Conservation (phyloP, 2,797 vertebrate genomes). For the Takifugu rubripes region DNA sequence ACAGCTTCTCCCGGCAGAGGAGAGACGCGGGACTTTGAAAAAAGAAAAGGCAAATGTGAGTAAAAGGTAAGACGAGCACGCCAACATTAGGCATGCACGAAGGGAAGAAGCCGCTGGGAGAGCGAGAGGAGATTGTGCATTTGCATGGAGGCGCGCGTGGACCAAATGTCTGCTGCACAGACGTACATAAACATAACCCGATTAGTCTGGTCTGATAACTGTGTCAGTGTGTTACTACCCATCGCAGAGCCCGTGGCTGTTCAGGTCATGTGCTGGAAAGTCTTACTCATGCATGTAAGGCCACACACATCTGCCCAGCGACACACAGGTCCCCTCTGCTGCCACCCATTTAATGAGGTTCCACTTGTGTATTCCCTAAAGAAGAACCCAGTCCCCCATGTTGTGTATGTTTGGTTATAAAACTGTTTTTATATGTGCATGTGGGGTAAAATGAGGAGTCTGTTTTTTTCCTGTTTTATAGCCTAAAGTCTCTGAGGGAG, state of each 20-base stretch:
- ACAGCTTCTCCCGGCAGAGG: slow-evolving; percentile 17
- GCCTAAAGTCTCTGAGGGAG: slow-evolving; percentile 8
- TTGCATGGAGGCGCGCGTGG: background rate
- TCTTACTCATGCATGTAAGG: slow-evolving; percentile 71
- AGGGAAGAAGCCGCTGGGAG: background rate
- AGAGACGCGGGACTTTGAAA: slow-evolving; percentile 12
- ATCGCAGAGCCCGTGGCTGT: slow-evolving; percentile 52
- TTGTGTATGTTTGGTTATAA: no score
- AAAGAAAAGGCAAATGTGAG: background rate
- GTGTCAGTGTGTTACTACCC: slow-evolving; percentile 69
- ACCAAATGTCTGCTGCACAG: background rate
- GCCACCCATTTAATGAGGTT: background rate
- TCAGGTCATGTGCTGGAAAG: slow-evolving; percentile 47
- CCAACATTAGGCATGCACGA: slow-evolving; percentile 5
- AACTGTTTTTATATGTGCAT: background rate
- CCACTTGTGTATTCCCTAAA: no score
- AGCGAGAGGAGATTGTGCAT: background rate
- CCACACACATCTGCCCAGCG: slow-evolving; percentile 55
- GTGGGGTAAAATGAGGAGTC: background rate
- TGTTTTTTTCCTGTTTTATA: background rate
- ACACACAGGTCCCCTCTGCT: slow-evolving; percentile 7
- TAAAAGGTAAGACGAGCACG: background rate
- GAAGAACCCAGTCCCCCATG: no score
- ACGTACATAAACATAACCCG: slow-evolving; percentile 26
- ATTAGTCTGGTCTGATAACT: slow-evolving; percentile 71